Conservation (phyloP, 1,140 invertebrate species). For the Nylanderia fulva region DNA sequence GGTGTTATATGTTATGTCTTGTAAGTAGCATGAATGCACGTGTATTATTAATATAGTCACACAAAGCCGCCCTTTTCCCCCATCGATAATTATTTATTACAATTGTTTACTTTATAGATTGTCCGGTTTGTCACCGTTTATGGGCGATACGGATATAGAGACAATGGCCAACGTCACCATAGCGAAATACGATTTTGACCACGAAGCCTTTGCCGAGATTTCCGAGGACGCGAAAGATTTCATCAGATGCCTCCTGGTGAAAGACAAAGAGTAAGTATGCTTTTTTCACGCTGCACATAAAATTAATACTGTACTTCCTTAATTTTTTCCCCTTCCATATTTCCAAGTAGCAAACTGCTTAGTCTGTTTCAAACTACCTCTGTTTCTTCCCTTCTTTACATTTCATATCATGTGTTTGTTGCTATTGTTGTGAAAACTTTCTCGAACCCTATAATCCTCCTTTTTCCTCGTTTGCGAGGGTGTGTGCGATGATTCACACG, state of each 20-base stretch:
- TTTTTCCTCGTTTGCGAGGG: slow-evolving; percentile 13
- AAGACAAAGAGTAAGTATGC: slow-evolving; percentile 94
- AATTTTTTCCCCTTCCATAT: not conserved
- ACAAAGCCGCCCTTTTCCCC: too few species aligned
- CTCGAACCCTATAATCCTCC: slow-evolving; percentile 2
- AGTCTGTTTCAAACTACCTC: too few species aligned
- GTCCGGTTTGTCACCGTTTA: slow-evolving; percentile 98
- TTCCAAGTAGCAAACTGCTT: too few species aligned
- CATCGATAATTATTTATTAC: too few species aligned
- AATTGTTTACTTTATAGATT: slow-evolving; percentile 88
- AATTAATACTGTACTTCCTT: slow-evolving; percentile 7
- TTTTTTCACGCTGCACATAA: not conserved
- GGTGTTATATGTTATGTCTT: slow-evolving; percentile 99
- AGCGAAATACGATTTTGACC: slow-evolving; percentile 97
- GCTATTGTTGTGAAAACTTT: not conserved
- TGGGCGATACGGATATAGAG: slow-evolving; percentile 98
- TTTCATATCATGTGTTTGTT: not conserved
- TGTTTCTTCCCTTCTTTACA: not conserved
- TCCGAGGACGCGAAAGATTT: slow-evolving; percentile 97
- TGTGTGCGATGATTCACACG: slow-evolving; percentile 41
- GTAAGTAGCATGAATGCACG: slow-evolving; percentile 93
- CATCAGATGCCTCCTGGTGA: slow-evolving; percentile 94
- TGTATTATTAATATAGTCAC: not conserved
- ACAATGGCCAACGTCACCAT: slow-evolving; percentile 99
- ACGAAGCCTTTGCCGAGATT: slow-evolving; percentile 96